These are phyloP conservation scores for Acrocephalus scirpaceus DNA, from an alignment of 2,797 vertebrate species.

Conservation along the genomic window DNA sequence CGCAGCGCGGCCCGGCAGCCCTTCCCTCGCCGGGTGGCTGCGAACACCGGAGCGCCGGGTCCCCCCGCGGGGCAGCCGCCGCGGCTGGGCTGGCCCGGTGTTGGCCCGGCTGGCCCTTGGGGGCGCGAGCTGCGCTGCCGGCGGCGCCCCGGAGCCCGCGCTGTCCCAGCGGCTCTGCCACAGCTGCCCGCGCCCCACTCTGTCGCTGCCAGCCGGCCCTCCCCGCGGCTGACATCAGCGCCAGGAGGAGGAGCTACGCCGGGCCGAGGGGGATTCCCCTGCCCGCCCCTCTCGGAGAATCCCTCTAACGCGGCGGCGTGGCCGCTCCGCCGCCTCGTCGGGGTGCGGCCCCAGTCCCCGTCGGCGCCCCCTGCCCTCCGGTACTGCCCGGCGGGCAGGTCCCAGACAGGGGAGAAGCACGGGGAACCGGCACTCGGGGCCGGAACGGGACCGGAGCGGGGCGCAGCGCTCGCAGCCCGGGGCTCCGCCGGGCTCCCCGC, in stretches of 20 bases:
- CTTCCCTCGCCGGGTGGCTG: not conserved
- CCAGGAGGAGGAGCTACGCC: constrained; percentile 78
- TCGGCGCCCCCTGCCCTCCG: not conserved
- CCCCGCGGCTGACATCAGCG: constrained; percentile 85
- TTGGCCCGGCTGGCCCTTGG: not conserved
- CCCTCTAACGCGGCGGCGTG: not conserved
- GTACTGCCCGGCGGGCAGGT: not conserved
- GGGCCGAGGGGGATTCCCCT: constrained; percentile 45
- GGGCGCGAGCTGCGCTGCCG: not conserved
- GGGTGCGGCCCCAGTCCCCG: not conserved
- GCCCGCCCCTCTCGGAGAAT: not conserved
- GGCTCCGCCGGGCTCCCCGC: not conserved
- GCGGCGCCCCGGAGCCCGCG: not conserved
- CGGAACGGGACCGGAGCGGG: not conserved
- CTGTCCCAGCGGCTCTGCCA: constrained; percentile 78
- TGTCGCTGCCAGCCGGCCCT: constrained; percentile 75
- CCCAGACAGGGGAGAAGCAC: not conserved
- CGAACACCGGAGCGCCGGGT: not conserved
- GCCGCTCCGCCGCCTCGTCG: not conserved
- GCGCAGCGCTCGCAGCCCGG: not conserved
- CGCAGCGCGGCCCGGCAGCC: not conserved
- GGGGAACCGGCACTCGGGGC: not conserved
- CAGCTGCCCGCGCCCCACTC: constrained; percentile 81
- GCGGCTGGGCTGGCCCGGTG: not conserved
- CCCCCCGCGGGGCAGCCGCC: not conserved